Base-by-base conservation (phyloP, 30 jellyfish, hydroid and myxozoan genomes). In the Turritopsis rubra region DNA sequence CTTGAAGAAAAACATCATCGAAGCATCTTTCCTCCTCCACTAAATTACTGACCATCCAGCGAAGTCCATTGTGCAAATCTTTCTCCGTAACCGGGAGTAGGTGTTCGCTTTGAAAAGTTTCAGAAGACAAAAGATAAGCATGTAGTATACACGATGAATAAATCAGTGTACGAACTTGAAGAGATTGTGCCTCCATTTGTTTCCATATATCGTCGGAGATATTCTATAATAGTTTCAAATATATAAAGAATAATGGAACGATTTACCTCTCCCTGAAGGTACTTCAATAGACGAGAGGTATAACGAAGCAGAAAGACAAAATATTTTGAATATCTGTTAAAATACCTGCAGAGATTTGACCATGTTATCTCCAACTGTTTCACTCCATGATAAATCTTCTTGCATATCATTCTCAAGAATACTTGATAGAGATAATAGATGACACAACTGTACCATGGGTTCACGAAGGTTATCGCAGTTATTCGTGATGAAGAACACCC, bases 141-240 rank as follows among this genome's bases (percentile, higher is more conserved):
- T 88, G 96, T 7, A 79, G 73, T 19, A 82, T 87, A 65, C 96
- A 88, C 21, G 75, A 71, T n/a, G 78, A 54, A 70, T 65, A 88
- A 27, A 88, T 83, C 8, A 88, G 73, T 18, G 84, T 77, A 22
- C 96, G 90, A 29, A 81, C 68, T 23, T 54, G 79, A 23, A 88
- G 73, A 18, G 96, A 88, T 30, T 28, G 73, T 16, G 81, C 89
- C 60, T 41, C 60, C 13, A 41, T 41, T 13, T 41, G 60, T 41
- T 41, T 41, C 60, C 60, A 41, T 5, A 41, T 41, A 13, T 41
- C 13, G 60, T 41, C 60, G 60, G 60, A 41, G 60, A 41, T 13
- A 41, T 41, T 41, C 60, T 41, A 13, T 41, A 41, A n/a, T n/a
- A n/a, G n/a, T n/a, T n/a, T n/a, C n/a, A n/a, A n/a, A n/a, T n/a